Base-by-base conservation (phyloP, 2,797 vertebrate genomes). In the Catamblyrhynchus diadema region DNA sequence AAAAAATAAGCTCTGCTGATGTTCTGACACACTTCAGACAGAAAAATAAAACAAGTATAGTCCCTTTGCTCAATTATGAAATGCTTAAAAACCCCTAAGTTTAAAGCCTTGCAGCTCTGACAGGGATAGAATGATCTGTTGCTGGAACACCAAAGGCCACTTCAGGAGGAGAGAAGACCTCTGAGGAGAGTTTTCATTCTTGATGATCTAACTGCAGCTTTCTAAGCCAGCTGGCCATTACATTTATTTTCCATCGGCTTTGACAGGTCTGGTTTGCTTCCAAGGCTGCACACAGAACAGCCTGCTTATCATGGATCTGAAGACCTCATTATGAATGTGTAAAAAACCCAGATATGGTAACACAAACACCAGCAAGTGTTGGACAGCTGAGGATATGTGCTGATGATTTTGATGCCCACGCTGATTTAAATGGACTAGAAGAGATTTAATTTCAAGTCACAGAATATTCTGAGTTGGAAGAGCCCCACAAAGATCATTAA, bases 221-320 rank as follows among this genome's bases (percentile, higher is more conserved):
- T 71, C 69, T 71, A 82, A 89, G 87, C 87, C 91, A 96, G 79
- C 79, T 94, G 91, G 87, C 61, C 79, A 64, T 81, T 71, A 71
- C 87, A 81, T 67, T 86, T 81, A 86, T 94, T 96, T 95, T 93
- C 94, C 95, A 93, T 74, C 67, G 57, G 57, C 75, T 91, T 83
- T 94, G 84, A 93, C 81, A 94, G 75, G 82, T 81, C 86, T 96
- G 94, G 89, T 91, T 81, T 88, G 75, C 53, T 80, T 95, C 90
- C 94, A 95, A 90, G 61, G 59, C 85, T 93, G n/a, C 69, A 86
- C 50, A 62, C 33, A 93, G 65, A 91, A 94, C 79, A 95, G 87
- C 19, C 64, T 27, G 64, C 79, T 59, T 72, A 95, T 79, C 91
- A 28, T 22, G 61, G 39, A 86, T 80, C 65, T 91, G 87, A 88